These are phyloP conservation scores for Columba guinea DNA, from an alignment of 2,797 vertebrate genomes.

Conservation along the genomic window DNA sequence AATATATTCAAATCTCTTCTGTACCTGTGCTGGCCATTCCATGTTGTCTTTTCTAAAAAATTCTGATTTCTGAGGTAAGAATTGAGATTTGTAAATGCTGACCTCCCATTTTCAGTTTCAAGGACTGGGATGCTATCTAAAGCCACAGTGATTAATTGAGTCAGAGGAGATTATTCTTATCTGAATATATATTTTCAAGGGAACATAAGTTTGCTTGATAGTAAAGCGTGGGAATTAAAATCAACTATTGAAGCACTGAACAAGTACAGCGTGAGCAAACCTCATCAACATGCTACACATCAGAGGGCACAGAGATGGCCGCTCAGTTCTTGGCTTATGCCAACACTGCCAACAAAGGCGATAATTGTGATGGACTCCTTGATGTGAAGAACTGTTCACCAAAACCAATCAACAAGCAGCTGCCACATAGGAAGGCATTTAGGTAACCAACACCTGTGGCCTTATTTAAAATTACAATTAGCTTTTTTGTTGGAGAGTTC, in stretches of 20 bases:
- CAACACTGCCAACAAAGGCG: neutral
- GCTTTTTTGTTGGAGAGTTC: neutral
- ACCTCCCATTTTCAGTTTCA: neutral
- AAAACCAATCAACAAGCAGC: neutral
- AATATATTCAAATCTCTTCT: neutral
- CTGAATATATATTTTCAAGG: neutral
- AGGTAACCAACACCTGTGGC: neutral
- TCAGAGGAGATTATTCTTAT: neutral
- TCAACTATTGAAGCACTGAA: neutral
- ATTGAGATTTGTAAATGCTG: neutral
- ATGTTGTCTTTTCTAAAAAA: neutral
- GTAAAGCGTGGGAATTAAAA: neutral
- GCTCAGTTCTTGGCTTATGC: neutral
- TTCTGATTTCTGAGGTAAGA: neutral
- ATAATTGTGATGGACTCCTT: neutral
- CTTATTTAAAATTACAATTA: conserved; percentile 10
- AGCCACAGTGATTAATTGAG: neutral
- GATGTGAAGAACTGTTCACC: conserved; percentile 8
- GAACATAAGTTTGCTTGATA: neutral
- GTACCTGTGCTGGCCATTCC: neutral
- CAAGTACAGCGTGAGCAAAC: neutral
- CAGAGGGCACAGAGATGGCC: neutral
- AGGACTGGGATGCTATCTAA: neutral
- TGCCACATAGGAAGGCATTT: conserved; percentile 19
- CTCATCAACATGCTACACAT: neutral